phyloP scores from a whole-genome alignment of 2,888 invertebrate genomes.

The Fragum whitleyi region DNA sequence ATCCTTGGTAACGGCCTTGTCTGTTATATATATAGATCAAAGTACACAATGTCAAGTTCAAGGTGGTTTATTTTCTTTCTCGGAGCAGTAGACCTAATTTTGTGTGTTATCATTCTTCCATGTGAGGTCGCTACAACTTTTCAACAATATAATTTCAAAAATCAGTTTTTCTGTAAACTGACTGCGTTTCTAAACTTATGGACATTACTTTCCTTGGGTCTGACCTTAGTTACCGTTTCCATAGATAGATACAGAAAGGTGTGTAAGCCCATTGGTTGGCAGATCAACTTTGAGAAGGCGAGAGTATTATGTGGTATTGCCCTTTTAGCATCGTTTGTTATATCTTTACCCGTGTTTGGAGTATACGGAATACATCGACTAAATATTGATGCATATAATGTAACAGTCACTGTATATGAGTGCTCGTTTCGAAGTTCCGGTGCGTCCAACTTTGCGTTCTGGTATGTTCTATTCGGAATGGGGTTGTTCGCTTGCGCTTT shows the following conservation, averaged over 20 bases:
- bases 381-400: slow-evolving; percentile 21
- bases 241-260: slow-evolving; percentile 73
- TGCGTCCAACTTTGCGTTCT: slow-evolving; percentile 31
- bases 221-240: slow-evolving; percentile 62
- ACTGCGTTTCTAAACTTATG: slow-evolving; percentile 54
- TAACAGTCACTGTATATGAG: slow-evolving; percentile 29
- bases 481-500: slow-evolving; percentile 41
- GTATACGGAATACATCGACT: slow-evolving; percentile 46
- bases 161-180: slow-evolving; percentile 50
- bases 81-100: slow-evolving; percentile 64
- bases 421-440: slow-evolving; percentile 44
- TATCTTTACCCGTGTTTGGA: slow-evolving; percentile 54
- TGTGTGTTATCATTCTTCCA: slow-evolving; percentile 63
- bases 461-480: slow-evolving; percentile 56
- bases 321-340: slow-evolving; percentile 33
- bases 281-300: slow-evolving; percentile 70
- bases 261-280: slow-evolving; percentile 70
- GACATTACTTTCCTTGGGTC: slow-evolving; percentile 52
- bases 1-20: slow-evolving; percentile 68
- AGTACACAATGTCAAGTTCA: slow-evolving; percentile 65
- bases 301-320: slow-evolving; percentile 47
- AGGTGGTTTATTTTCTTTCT: slow-evolving; percentile 67
- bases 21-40: slow-evolving; percentile 64
- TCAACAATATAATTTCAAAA: slow-evolving; percentile 63
- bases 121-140: slow-evolving; percentile 57